These are phyloP conservation scores for Triplophysa siluroides DNA, from an alignment of 2,113 vertebrate genomes.

Conservation along the genomic window DNA sequence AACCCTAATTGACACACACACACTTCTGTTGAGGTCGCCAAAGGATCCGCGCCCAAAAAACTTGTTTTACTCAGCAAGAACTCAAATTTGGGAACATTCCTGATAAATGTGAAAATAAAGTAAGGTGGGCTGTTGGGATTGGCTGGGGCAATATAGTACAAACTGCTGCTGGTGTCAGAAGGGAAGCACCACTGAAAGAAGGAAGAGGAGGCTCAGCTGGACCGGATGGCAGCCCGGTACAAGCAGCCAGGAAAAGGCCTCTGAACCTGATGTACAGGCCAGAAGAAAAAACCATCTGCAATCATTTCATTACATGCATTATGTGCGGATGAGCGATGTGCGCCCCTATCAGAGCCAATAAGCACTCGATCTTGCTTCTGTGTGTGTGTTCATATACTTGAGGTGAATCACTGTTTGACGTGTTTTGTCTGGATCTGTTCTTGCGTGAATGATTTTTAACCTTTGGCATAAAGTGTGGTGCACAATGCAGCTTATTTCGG, in stretches of 20 bases:
- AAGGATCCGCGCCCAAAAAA: too few species aligned
- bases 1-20: too few species aligned
- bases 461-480: neutral
- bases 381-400: neutral
- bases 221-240: constrained; percentile 49
- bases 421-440: constrained; percentile 8
- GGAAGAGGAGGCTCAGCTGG: constrained; percentile 55
- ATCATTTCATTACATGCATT: constrained; percentile 25
- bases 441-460: neutral
- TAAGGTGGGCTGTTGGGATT: constrained; percentile 15
- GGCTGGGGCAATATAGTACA: neutral
- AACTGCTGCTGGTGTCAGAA: neutral
- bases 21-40: too few species aligned
- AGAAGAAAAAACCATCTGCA: constrained; percentile 29
- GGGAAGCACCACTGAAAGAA: constrained; percentile 50
- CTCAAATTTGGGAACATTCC: too few species aligned
- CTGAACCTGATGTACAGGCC: constrained; percentile 20
- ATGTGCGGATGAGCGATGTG: neutral
- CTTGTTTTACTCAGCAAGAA: too few species aligned
- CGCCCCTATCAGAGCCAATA: neutral
- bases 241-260: constrained; percentile 59
- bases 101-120: constrained; percentile 2
- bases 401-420: neutral
- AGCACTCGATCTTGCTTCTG: neutral
- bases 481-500: neutral